Percentiles rank a stretch among this genome's conserved stretches.
These are phyloP conservation scores for Pseudomyrmex flavicornis DNA, from an alignment of 1,140 invertebrate species.

Conservation along the genomic window DNA sequence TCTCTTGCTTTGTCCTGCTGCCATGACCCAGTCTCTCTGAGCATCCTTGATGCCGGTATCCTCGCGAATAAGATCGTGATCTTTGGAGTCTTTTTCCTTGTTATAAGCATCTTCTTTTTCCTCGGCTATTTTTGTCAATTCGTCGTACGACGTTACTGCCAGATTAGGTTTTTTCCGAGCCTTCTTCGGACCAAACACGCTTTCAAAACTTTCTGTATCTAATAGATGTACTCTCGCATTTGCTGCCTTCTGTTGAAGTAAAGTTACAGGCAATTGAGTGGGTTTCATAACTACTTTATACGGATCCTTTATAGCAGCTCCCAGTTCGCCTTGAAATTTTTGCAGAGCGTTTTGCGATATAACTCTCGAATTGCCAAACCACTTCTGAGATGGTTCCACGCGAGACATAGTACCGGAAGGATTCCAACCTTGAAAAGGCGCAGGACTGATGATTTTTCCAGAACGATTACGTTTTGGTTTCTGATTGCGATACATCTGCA, in stretches of 20 bases:
- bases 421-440: constrained; percentile 96
- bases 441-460: constrained; percentile 97
- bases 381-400: constrained; percentile 98
- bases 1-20: constrained; percentile 97
- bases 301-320: constrained; percentile 97
- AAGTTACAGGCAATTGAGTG: constrained; percentile 96
- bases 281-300: constrained; percentile 99
- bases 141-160: constrained; percentile 89
- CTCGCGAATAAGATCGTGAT: constrained; percentile 93
- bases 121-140: constrained; percentile 90
- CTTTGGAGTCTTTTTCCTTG: constrained; percentile 88
- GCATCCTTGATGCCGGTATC: constrained; percentile 92
- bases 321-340: constrained; percentile 98
- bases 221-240: constrained; percentile 96
- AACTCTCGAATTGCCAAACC: constrained; percentile 98
- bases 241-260: constrained; percentile 97
- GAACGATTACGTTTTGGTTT: constrained; percentile 96
- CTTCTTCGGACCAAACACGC: constrained; percentile 98
- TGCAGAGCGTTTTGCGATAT: constrained; percentile 98
- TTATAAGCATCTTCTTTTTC: constrained; percentile 92
- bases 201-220: constrained; percentile 97
- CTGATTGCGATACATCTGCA: constrained; percentile 99
- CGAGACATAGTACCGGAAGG: constrained; percentile 96
- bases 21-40: constrained; percentile 94
- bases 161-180: constrained; percentile 96